A percentile compares a stretch with the other conserved stretches of the same genome.
Evolutionary conservation across 2,888 invertebrate species (phyloP).

Genomic region (Yponomeuta evonymella): DNA sequence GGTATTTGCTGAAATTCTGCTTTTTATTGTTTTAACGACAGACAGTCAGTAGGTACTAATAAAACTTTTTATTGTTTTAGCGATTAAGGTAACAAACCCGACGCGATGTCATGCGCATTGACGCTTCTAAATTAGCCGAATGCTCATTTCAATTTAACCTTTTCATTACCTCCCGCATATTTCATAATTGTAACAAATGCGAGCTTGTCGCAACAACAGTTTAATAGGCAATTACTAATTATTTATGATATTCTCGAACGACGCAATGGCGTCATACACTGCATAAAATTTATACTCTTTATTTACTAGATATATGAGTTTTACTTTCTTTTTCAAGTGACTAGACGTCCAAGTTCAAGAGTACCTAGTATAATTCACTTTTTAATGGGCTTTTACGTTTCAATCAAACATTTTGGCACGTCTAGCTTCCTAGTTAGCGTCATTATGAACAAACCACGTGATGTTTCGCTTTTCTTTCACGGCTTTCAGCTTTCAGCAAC

Average conservation of each 20-base stretch:
- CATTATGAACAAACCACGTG: not conserved
- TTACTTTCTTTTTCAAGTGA: not conserved
- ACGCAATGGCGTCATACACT: not conserved
- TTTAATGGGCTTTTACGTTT: not conserved
- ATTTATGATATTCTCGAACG: not conserved
- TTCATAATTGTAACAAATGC: conserved; percentile 5
- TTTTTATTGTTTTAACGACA: not conserved
- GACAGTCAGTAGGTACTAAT: too few relatives aligned
- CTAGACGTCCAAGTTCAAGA: not conserved
- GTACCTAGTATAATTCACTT: not conserved
- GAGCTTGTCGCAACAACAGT: not conserved
- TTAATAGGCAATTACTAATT: not conserved
- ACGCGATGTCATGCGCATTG: not conserved
- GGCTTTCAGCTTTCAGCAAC: not conserved
- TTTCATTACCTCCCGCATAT: not conserved
- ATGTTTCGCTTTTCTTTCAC: not conserved
- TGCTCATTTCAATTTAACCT: conserved; percentile 8
- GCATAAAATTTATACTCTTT: not conserved
- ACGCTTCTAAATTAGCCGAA: conserved; percentile 1
- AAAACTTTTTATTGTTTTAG: not conserved
- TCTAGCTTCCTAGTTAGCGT: not conserved
- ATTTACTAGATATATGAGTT: not conserved
- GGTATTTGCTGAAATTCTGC: too few relatives aligned
- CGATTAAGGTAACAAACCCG: not conserved
- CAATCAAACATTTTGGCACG: not conserved